Evolutionary conservation across 2,888 invertebrate species (phyloP).

Genomic region (Spodoptera exigua): DNA sequence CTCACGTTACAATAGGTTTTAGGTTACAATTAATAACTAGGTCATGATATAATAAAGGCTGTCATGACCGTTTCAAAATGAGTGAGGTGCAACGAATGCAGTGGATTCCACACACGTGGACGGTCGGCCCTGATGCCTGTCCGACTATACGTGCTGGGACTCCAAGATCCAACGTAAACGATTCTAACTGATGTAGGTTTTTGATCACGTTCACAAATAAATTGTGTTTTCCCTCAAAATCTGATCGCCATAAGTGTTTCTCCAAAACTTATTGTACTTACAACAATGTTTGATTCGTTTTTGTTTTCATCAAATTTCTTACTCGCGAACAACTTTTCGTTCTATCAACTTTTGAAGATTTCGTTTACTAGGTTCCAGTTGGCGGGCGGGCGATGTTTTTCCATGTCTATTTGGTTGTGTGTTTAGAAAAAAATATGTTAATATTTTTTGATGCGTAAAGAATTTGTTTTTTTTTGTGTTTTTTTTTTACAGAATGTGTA

Average conservation of each 20-base stretch:
- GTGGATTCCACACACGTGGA: conserved; percentile 70
- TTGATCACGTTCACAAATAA: conserved; percentile 71
- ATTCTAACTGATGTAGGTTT: conserved; percentile 61
- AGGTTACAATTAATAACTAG: background rate
- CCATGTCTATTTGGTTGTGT: too few species aligned
- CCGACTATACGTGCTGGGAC: conserved; percentile 74
- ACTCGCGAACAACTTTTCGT: conserved; percentile 25
- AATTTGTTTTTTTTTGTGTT: too few species aligned
- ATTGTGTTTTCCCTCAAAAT: conserved; percentile 67
- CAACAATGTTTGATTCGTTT: conserved; percentile 51
- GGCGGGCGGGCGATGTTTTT: too few species aligned
- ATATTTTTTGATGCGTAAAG: conserved; percentile 19
- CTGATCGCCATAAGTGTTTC: conserved; percentile 62
- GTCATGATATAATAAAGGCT: background rate
- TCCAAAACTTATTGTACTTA: conserved; percentile 52
- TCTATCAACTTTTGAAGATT: conserved; percentile 17
- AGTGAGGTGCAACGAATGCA: conserved; percentile 63
- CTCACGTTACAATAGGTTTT: too few species aligned
- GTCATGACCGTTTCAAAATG: conserved; percentile 54
- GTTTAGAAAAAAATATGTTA: too few species aligned
- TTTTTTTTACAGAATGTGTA: too few species aligned
- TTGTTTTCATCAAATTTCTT: conserved; percentile 43
- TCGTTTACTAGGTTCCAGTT: background rate
- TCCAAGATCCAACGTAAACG: conserved; percentile 59
- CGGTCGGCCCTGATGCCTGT: conserved; percentile 65